These are phyloP conservation scores for Rotaria magnacalcarata DNA, from an alignment of 2,888 invertebrate species.

Conservation along the genomic window DNA sequence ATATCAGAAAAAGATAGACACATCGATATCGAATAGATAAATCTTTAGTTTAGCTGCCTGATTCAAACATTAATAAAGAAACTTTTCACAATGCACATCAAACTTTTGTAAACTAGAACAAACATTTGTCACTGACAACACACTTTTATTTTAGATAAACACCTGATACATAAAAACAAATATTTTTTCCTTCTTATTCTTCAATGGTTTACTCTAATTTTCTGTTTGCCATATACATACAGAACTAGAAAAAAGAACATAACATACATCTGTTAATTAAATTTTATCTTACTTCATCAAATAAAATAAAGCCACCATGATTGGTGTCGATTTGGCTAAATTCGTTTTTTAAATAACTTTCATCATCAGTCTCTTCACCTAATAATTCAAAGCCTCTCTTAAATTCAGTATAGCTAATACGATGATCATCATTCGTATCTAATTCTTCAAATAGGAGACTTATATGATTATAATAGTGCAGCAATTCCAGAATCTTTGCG, in stretches of 20 bases:
- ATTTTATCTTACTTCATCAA: slow-evolving; percentile 7
- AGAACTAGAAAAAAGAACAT: neutral
- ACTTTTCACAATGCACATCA: too few relatives aligned
- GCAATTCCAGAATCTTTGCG: neutral
- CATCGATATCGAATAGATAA: too few relatives aligned
- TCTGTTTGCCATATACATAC: neutral
- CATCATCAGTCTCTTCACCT: neutral
- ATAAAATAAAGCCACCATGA: neutral
- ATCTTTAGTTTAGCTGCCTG: too few relatives aligned
- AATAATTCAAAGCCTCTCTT: neutral
- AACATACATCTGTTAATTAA: neutral
- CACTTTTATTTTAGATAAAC: neutral
- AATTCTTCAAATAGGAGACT: neutral
- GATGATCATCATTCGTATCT: neutral
- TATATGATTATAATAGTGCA: neutral
- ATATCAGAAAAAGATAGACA: too few relatives aligned
- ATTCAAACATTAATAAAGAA: too few relatives aligned
- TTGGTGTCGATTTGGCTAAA: neutral
- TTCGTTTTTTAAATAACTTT: neutral
- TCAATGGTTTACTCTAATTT: neutral
- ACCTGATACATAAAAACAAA: neutral
- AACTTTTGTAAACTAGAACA: too few relatives aligned
- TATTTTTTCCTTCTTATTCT: neutral
- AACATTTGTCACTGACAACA: too few relatives aligned
- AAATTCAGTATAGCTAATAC: slow-evolving; percentile 3